Evolutionary conservation across 2,113 vertebrate species (phyloP).

Genomic region (Polyodon spathula): DNA sequence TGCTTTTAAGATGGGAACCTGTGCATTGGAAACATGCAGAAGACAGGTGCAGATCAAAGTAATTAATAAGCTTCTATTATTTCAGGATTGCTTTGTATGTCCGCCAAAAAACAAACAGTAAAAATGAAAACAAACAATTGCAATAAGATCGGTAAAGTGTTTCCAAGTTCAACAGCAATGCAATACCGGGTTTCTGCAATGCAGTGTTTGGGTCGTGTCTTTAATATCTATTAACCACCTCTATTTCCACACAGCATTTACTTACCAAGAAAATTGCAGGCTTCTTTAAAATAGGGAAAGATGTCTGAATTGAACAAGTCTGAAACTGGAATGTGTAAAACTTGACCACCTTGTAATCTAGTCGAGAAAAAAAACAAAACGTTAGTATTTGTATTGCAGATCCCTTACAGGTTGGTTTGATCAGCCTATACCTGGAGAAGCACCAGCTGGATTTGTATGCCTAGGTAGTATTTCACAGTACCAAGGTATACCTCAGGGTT

Average conservation of each 20-base stretch:
- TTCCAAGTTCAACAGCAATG: not conserved
- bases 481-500: too few species aligned
- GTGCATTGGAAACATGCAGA: constrained; percentile 14
- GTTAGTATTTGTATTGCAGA: too few species aligned
- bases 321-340: constrained; percentile 48
- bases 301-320: constrained; percentile 49
- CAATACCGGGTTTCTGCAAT: not conserved
- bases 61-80: not conserved
- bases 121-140: not conserved
- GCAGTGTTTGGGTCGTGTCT: not conserved
- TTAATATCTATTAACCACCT: not conserved
- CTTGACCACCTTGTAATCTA: constrained; percentile 19
- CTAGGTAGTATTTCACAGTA: too few species aligned
- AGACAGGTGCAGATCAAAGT: not conserved
- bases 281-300: constrained; percentile 41
- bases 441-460: too few species aligned
- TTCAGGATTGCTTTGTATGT: not conserved
- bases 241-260: constrained; percentile 4
- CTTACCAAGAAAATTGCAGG: constrained; percentile 74
- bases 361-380: constrained; percentile 5
- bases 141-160: not conserved
- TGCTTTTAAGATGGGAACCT: constrained; percentile 33
- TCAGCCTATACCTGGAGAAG: too few species aligned
- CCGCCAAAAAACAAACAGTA: not conserved
- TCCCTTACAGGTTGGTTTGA: not conserved